Percentiles rank a stretch among this genome's conserved stretches.
phyloP scores from a whole-genome alignment of 1,140 invertebrate genomes.

The Drosophila sucinea region DNA sequence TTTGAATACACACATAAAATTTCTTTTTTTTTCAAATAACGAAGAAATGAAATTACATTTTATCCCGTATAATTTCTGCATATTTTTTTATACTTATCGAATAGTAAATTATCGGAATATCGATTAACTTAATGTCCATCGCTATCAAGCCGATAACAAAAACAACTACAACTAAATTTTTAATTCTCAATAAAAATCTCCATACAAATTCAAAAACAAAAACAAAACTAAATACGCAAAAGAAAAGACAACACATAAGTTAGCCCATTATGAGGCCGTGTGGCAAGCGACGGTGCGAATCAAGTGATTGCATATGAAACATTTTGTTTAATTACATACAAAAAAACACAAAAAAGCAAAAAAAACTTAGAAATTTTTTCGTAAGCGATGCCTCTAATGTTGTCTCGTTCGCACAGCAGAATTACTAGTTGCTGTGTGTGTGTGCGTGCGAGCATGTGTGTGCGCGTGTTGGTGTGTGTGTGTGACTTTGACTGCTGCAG shows the following conservation, averaged over 20 bases:
- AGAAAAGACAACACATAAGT: constrained; percentile 16
- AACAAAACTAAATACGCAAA: constrained; percentile 36
- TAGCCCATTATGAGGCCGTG: constrained; percentile 18
- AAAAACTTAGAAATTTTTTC: constrained; percentile 41
- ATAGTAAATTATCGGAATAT: too few relatives aligned
- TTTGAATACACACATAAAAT: too few relatives aligned
- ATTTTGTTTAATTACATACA: constrained; percentile 46
- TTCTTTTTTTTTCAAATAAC: too few relatives aligned
- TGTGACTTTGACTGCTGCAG: constrained; percentile 74
- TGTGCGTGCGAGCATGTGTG: constrained; percentile 44
- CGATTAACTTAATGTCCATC: too few relatives aligned
- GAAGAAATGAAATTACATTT: too few relatives aligned
- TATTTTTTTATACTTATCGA: too few relatives aligned
- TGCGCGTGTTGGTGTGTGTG: constrained; percentile 38
- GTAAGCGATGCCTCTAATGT: constrained; percentile 65
- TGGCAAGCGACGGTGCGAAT: constrained; percentile 46
- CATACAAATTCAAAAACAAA: constrained; percentile 35
- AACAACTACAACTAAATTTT: constrained; percentile 52
- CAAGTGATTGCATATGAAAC: constrained; percentile 41
- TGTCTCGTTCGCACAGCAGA: constrained; percentile 61
- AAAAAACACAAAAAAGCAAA: constrained; percentile 33
- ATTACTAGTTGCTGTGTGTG: constrained; percentile 78
- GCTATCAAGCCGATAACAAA: constrained; percentile 8
- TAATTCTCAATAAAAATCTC: constrained; percentile 22
- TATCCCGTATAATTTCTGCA: too few relatives aligned